Conservation (phyloP, 2,888 invertebrate genomes). For the Lithosia quadra region DNA sequence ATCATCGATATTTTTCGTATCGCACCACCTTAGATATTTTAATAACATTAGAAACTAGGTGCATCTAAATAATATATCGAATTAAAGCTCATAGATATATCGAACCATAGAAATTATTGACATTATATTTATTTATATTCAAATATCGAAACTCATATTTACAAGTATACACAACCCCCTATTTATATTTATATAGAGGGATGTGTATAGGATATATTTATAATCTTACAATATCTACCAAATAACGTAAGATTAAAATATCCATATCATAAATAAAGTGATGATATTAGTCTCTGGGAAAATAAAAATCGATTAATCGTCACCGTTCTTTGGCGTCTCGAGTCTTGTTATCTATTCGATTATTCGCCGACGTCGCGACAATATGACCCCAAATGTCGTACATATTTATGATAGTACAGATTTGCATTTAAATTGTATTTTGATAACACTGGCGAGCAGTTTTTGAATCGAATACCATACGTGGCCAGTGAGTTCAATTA, state of each 20-base stretch:
- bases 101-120: too few species aligned
- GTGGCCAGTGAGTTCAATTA: not conserved
- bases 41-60: too few species aligned
- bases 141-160: too few species aligned
- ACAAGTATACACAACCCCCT: too few species aligned
- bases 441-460: constrained; percentile 13
- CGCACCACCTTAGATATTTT: too few species aligned
- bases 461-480: not conserved
- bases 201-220: too few species aligned
- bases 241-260: too few species aligned
- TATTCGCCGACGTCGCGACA: constrained; percentile 7
- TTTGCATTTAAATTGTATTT: constrained; percentile 40
- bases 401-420: constrained; percentile 34
- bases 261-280: not conserved
- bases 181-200: too few species aligned
- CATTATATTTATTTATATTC: too few species aligned
- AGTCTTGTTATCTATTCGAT: constrained; percentile 27
- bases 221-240: not conserved
- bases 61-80: too few species aligned
- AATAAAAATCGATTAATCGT: constrained; percentile 32
- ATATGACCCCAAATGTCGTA: constrained; percentile 21
- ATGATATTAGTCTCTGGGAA: constrained; percentile 10
- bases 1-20: too few species aligned
- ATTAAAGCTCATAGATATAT: too few species aligned
- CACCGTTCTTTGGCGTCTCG: constrained; percentile 5